Evolutionary conservation across 2,888 invertebrate genomes (phyloP).

Genomic region (Eueremaeus valkanovi): DNA sequence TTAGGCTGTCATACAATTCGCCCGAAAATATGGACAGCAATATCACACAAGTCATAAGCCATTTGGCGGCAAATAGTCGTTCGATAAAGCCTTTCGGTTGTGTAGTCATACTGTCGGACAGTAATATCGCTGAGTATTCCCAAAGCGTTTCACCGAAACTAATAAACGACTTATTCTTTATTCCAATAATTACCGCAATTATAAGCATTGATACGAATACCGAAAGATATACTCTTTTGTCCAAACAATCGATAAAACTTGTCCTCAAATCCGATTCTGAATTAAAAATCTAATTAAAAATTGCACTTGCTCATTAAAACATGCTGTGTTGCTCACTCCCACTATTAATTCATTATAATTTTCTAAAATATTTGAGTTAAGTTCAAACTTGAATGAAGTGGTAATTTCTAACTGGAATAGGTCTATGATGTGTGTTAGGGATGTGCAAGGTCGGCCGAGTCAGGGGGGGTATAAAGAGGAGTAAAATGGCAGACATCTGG

Average conservation of each 20-base stretch:
- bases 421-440: too few species aligned
- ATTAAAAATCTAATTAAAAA: too few species aligned
- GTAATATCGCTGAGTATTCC: neutral
- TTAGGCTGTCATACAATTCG: neutral
- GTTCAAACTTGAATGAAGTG: too few species aligned
- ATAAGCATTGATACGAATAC: neutral
- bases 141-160: neutral
- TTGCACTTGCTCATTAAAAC: too few species aligned
- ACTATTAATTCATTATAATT: too few species aligned
- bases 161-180: neutral
- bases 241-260: neutral
- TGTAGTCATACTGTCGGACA: neutral
- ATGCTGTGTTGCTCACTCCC: too few species aligned
- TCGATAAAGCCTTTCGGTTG: neutral
- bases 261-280: too few species aligned
- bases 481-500: too few species aligned
- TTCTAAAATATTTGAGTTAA: too few species aligned
- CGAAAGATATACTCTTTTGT: neutral
- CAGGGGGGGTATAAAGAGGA: too few species aligned
- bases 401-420: too few species aligned
- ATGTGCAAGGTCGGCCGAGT: too few species aligned
- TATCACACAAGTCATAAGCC: neutral
- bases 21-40: neutral
- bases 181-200: neutral
- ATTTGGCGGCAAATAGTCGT: neutral